Percentiles rank a stretch among this genome's conserved stretches.
These are phyloP conservation scores for Mastacembelus armatus DNA, from an alignment of 2,797 vertebrate species.

Conservation along the genomic window DNA sequence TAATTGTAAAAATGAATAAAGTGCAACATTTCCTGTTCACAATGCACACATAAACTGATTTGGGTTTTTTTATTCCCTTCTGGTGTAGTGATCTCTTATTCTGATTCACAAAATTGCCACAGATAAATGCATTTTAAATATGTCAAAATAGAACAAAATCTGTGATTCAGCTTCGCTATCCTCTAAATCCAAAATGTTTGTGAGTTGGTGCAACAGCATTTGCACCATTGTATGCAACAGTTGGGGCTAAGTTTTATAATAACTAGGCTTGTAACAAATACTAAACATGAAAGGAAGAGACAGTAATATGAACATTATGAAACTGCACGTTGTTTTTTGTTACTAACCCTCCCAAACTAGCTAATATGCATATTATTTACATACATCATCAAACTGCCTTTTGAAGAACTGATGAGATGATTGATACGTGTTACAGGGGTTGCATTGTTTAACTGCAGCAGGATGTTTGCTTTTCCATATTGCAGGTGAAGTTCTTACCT, in stretches of 20 bases:
- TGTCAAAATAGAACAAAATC: not conserved
- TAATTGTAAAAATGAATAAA: too few species aligned
- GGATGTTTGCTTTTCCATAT: constrained; percentile 40
- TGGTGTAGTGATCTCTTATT: not conserved
- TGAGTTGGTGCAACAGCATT: not conserved
- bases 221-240: too few species aligned
- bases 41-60: too few species aligned
- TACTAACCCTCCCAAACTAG: not conserved
- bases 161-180: not conserved
- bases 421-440: not conserved
- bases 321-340: too few species aligned
- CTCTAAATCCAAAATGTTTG: not conserved
- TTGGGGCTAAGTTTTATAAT: too few species aligned
- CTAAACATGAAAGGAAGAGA: too few species aligned
- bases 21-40: too few species aligned
- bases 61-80: too few species aligned
- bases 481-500: constrained; percentile 92
- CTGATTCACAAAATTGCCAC: not conserved
- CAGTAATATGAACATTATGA: too few species aligned
- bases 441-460: constrained; percentile 27
- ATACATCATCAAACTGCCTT: not conserved
- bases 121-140: too few species aligned
- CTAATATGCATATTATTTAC: not conserved
- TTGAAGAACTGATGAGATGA: not conserved
- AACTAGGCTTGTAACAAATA: too few species aligned